Base-by-base conservation (phyloP, 2,113 vertebrate species). In the Cervus canadensis region DNA sequence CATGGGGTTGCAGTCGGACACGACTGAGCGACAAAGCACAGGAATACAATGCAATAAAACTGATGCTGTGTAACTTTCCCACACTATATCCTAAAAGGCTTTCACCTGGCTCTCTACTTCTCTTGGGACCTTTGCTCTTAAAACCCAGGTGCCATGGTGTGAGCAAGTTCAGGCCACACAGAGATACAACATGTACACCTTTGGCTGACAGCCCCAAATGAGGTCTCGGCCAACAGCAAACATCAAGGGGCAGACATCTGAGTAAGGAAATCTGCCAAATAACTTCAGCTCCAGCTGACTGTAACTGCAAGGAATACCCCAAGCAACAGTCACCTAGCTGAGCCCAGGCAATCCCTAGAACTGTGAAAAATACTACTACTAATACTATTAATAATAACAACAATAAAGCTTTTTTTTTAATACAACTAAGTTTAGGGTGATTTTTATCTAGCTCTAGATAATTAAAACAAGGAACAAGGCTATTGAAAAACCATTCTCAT, bases 71-170 rank as follows among this genome's bases (percentile, higher is more conserved):
- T 82, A 54, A 14, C 48, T n/a, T 82, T 54, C 50, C 50, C 79
- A 81, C 9, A 14, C 30, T 33, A 57, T 30, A 56, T 87, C n/a
- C 36, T 87, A 45, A 78, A 88, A 79, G 19, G 14, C 25, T 78
- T 97, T 88, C 16, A 40, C 11, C 81, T 93, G 62, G 5, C 67
- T 88, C 28, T 81, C 26, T 86, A 48, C 54, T 62, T 62, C 79
- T 84, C 45, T 88, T 87, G 25, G 12, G 43, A 84, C 36, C 11
- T 95, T 90, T 93, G 16, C 19, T 93, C 36, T 88, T 85, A 81
- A 15, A 91, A 84, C 30, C 33, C 30, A 40, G 23, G 23, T 89
- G n/a, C 9, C 48, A 23, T 9, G 3, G 11, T 91, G 10, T 87
- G 4, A 84, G 62, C 67, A 96, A 84, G 30, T 50, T 96, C 25